These are phyloP conservation scores for Temnothorax unifasciatus DNA, from an alignment of 2,888 invertebrate genomes.

Conservation along the genomic window DNA sequence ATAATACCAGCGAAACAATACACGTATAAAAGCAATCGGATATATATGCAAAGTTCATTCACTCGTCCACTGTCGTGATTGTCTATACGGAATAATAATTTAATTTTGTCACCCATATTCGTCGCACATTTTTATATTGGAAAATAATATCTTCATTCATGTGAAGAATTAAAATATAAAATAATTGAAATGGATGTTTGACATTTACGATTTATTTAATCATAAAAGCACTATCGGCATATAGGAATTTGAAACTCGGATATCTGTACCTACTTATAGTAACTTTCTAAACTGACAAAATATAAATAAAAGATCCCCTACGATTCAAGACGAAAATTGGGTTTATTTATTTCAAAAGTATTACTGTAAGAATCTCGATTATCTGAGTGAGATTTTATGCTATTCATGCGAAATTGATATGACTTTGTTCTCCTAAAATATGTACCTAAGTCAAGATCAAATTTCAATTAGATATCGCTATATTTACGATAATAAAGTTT, in stretches of 20 bases:
- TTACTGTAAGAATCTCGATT: background rate
- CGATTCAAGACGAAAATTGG: background rate
- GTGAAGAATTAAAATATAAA: background rate
- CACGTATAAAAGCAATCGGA: background rate
- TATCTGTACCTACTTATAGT: background rate
- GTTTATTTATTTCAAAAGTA: slow-evolving; percentile 7
- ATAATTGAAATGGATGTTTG: background rate
- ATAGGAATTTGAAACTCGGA: background rate
- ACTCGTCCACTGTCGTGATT: background rate
- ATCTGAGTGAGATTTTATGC: background rate
- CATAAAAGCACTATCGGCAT: background rate
- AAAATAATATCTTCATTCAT: background rate
- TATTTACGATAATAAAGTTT: slow-evolving; percentile 32
- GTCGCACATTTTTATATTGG: background rate
- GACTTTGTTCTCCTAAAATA: background rate
- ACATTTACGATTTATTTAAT: slow-evolving; percentile 23
- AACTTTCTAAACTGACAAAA: background rate
- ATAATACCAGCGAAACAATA: slow-evolving; percentile 3
- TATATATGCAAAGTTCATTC: background rate
- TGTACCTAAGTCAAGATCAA: background rate
- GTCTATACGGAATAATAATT: slow-evolving; percentile 7
- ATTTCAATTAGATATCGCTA: background rate
- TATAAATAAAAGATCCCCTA: background rate
- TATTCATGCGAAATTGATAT: background rate
- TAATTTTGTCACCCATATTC: background rate